A percentile compares a stretch with the other conserved stretches of the same genome.
These are phyloP conservation scores for Incurvaria masculella DNA, from an alignment of 2,888 invertebrate species.

Conservation along the genomic window DNA sequence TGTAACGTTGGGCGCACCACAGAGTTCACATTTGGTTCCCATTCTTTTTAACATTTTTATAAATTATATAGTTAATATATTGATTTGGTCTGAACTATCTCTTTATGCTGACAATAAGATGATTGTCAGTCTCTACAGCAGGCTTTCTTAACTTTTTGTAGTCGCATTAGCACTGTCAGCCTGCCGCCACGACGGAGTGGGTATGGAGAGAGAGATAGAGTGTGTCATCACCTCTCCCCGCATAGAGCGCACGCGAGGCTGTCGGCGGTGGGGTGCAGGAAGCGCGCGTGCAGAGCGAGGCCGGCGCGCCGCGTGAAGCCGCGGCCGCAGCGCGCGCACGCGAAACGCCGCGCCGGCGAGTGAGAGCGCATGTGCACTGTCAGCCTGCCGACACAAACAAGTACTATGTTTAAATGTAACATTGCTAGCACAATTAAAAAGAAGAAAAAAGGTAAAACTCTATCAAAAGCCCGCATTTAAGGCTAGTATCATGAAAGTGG, in stretches of 20 bases:
- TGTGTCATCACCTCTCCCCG: constrained; percentile 11
- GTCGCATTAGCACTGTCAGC: constrained; percentile 6
- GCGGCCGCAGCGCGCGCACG: constrained; percentile 16
- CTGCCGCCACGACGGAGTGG: constrained; percentile 1
- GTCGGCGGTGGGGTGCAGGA: constrained; percentile 15
- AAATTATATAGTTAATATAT: no score
- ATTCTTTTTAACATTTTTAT: no score
- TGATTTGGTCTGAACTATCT: no score
- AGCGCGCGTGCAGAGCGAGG: constrained; percentile 16
- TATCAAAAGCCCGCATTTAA: no score
- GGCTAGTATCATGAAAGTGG: no score
- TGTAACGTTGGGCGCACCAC: no score
- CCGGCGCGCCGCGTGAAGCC: constrained; percentile 18
- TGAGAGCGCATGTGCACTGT: constrained; percentile 19
- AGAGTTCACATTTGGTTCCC: no score
- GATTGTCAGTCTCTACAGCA: constrained; percentile 4
- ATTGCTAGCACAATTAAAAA: no score
- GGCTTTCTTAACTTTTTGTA: constrained; percentile 8
- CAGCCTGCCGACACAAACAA: constrained; percentile 18
- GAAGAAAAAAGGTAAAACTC: no score
- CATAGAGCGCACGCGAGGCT: constrained; percentile 12
- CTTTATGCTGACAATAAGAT: constrained; percentile 3
- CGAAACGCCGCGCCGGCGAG: constrained; percentile 12
- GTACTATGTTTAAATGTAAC: no score
- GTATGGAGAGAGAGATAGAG: not conserved